Conservation (phyloP, 2,113 vertebrate genomes). For the Paradoxurus hermaphroditus region DNA sequence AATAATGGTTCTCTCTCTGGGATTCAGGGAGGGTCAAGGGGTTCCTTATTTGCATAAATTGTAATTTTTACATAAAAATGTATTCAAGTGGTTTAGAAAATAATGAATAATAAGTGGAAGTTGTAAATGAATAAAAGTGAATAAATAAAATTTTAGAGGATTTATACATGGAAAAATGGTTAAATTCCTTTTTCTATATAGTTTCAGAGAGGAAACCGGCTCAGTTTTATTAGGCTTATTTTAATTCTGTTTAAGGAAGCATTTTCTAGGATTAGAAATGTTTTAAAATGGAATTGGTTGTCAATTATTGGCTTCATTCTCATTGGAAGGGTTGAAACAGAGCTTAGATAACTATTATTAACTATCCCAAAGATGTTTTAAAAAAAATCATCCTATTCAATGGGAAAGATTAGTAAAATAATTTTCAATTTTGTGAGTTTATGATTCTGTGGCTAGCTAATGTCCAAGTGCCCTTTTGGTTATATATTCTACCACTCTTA, state of each 20-base stretch:
- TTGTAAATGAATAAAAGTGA: neutral
- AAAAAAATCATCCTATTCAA: neutral
- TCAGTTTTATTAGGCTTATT: neutral
- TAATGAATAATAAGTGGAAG: neutral
- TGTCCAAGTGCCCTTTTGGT: neutral
- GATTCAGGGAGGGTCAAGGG: neutral
- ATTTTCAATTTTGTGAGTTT: neutral
- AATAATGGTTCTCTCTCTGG: neutral
- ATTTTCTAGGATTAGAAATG: constrained; percentile 13
- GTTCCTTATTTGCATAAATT: neutral
- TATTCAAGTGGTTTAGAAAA: neutral
- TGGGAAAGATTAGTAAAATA: neutral
- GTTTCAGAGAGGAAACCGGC: neutral
- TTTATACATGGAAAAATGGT: neutral
- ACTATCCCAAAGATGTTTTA: neutral
- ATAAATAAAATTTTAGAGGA: neutral
- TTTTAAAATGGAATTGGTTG: constrained; percentile 19
- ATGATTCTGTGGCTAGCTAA: neutral
- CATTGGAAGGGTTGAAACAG: neutral
- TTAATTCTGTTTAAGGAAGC: neutral
- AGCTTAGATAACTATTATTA: neutral
- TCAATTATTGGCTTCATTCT: neutral
- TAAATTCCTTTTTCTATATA: neutral
- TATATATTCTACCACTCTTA: neutral
- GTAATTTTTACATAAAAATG: neutral